phyloP scores from a whole-genome alignment of 1,140 invertebrate genomes.

The Archivesica marissinica region DNA sequence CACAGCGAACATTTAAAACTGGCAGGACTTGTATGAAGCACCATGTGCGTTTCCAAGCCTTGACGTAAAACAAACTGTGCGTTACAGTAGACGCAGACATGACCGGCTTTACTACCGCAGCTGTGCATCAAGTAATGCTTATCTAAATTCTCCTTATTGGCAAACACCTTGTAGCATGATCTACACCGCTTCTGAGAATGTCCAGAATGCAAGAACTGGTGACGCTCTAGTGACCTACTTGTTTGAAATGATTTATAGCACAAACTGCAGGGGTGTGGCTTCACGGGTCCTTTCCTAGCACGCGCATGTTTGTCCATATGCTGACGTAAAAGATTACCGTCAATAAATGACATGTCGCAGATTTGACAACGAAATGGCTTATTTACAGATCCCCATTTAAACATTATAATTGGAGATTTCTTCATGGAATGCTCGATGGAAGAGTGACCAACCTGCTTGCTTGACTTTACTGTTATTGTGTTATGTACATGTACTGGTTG shows the following conservation, averaged over 20 bases:
- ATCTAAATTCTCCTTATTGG: constrained; percentile 42
- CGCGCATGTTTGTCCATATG: constrained; percentile 18
- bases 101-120: neutral
- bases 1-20: constrained; percentile 53
- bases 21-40: constrained; percentile 29
- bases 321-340: neutral
- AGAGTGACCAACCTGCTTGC: neutral
- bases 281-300: neutral
- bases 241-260: constrained; percentile 24
- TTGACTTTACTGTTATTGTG: too few species aligned
- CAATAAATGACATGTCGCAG: constrained; percentile 35
- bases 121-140: constrained; percentile 24
- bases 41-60: constrained; percentile 25
- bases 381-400: constrained; percentile 33
- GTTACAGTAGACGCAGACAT: neutral
- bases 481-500: too few species aligned
- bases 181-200: constrained; percentile 35
- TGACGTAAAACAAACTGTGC: neutral
- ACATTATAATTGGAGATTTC: constrained; percentile 27
- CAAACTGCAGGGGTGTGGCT: constrained; percentile 27
- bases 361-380: constrained; percentile 47
- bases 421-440: too few species aligned
- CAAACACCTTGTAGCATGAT: constrained; percentile 47
- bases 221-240: constrained; percentile 29
- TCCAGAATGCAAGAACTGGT: constrained; percentile 2